Conservation (phyloP, 2,888 invertebrate genomes). For the Philereme transversata region DNA sequence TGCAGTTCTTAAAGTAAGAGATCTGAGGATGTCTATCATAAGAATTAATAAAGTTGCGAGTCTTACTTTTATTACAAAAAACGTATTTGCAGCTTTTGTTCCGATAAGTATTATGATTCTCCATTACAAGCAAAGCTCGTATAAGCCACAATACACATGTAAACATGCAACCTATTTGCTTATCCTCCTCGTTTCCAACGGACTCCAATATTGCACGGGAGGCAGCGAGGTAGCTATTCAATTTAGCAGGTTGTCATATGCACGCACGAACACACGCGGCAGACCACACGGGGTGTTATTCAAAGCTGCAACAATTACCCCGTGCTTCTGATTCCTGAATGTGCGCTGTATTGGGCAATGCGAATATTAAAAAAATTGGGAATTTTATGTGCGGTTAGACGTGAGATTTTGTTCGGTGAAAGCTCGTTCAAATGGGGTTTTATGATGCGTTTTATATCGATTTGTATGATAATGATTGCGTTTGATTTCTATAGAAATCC, state of each 20-base stretch:
- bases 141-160: conserved; percentile 1
- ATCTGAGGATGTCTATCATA: too few relatives aligned
- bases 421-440: not conserved
- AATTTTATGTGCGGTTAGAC: conserved; percentile 5
- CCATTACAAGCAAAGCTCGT: not conserved
- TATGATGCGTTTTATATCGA: not conserved
- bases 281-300: conserved; percentile 46
- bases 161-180: conserved; percentile 17
- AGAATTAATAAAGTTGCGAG: too few relatives aligned
- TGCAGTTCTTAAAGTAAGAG: too few relatives aligned
- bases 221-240: conserved; percentile 52
- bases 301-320: conserved; percentile 45
- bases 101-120: too few relatives aligned
- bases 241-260: conserved; percentile 69
- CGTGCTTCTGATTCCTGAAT: conserved; percentile 18
- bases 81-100: too few relatives aligned
- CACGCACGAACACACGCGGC: conserved; percentile 51
- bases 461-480: too few relatives aligned
- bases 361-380: conserved; percentile 9
- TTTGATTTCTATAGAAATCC: too few relatives aligned
- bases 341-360: conserved; percentile 13
- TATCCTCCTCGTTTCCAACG: conserved; percentile 14
- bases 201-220: conserved; percentile 21
- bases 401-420: conserved; percentile 6
- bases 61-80: too few relatives aligned